Base-by-base conservation (phyloP, 1,140 invertebrate species). In the Drosophila tropicalis region DNA sequence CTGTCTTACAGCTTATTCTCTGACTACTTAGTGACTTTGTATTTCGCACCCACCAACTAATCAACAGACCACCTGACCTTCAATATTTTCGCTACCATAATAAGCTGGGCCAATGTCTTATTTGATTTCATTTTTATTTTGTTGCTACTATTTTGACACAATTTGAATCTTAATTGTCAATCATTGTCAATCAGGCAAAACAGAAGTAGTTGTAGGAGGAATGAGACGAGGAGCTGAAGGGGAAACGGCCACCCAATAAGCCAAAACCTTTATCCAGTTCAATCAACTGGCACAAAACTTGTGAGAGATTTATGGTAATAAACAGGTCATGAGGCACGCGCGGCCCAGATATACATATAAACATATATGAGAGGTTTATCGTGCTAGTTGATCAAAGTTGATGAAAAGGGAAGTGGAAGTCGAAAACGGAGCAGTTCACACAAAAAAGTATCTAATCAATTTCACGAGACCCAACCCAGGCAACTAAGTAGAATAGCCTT, bases 101-200 rank as follows among this genome's bases (percentile, higher is more conserved):
- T 77, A 77, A 77, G 74, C 74, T 60, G 34, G 65, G 71, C 74
- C 74, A 77, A 70, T 77, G 74, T 62, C 65, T 66, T 47, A 47
- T 47, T 47, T 47, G 44, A 47, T 47, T 39, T 70, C 47, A 65
- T 65, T 65, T 69, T 70, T 76, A 71, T 66, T 74, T 29, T 70
- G 62, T 71, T 74, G 73, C 58, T 69, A 62, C 10, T 41, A 40
- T 60, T 62, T 61, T 78, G 75, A 67, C 72, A 77, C 62, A 73
- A 58, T 75, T 67, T 47, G 54, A 55, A 78, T 70, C 72, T 70
- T 70, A 70, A 74, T 78, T 74, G 71, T 75, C 75, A 78, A 70
- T 78, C 71, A 78, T 78, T 78, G 75, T 74, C 75, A 78, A 67
- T 74, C 72, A 9, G 32, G 36, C 36, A 39, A 39, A 13, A 39